Percentiles rank a stretch among this genome's conserved stretches.
Evolutionary conservation across 2,888 invertebrate genomes (phyloP).

Genomic region (Syrphus vitripennis): DNA sequence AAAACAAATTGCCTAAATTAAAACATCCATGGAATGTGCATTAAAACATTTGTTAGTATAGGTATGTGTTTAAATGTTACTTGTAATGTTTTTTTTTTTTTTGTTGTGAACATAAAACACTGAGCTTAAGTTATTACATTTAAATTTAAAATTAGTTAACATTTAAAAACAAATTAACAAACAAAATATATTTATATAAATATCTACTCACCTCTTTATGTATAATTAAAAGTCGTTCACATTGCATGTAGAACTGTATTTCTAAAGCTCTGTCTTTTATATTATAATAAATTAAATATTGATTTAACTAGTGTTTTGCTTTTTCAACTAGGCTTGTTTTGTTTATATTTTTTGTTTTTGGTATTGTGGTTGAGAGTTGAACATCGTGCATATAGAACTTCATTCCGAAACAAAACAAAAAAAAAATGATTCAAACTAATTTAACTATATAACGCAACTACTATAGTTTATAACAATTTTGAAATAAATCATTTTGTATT

Average conservation of each 20-base stretch:
- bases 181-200: neutral
- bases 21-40: slow-evolving; percentile 14
- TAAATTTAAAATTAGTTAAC: neutral
- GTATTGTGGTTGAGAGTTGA: slow-evolving; percentile 45
- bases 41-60: neutral
- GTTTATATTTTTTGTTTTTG: slow-evolving; percentile 28
- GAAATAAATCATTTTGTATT: slow-evolving; percentile 41
- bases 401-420: slow-evolving; percentile 68
- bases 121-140: neutral
- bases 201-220: slow-evolving; percentile 63
- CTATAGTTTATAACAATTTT: slow-evolving; percentile 27
- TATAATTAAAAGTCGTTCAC: slow-evolving; percentile 45
- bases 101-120: neutral
- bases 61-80: neutral
- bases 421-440: slow-evolving; percentile 55
- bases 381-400: slow-evolving; percentile 64
- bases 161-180: slow-evolving; percentile 24
- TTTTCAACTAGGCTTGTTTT: slow-evolving; percentile 31
- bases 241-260: slow-evolving; percentile 13
- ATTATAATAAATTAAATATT: neutral
- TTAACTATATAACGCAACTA: slow-evolving; percentile 60
- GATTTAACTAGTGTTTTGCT: slow-evolving; percentile 21
- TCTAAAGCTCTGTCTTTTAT: slow-evolving; percentile 22
- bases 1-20: neutral
- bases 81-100: neutral